phyloP scores from a whole-genome alignment of 2,888 invertebrate genomes.

The Platycheirus albimanus region DNA sequence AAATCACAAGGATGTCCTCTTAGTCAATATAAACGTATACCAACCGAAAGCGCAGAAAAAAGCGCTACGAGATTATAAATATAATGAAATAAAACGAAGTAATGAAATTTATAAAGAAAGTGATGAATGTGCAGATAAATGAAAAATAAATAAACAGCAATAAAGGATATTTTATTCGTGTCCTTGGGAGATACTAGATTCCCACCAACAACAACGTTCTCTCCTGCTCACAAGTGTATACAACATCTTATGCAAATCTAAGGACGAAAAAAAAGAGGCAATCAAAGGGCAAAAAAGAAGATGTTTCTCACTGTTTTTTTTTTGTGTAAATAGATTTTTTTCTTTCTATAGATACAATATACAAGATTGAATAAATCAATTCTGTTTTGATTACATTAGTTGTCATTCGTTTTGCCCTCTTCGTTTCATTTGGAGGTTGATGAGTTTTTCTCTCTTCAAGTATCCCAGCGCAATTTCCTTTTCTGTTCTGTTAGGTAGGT shows the following conservation, averaged over 20 bases:
- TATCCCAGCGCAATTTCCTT: constrained; percentile 15
- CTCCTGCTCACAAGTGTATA: constrained; percentile 17
- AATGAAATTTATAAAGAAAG: constrained; percentile 76
- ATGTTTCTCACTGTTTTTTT: constrained; percentile 8
- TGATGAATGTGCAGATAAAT: constrained; percentile 71
- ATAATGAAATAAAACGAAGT: constrained; percentile 75
- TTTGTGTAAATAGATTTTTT: not conserved
- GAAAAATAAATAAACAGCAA: constrained; percentile 78
- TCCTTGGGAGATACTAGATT: constrained; percentile 39
- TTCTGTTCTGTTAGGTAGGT: too few species aligned
- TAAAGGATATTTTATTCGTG: constrained; percentile 22
- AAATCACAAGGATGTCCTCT: constrained; percentile 14
- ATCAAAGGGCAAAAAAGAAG: constrained; percentile 39
- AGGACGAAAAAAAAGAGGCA: constrained; percentile 14
- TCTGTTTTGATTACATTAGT: constrained; percentile 63
- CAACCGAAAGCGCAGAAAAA: constrained; percentile 14
- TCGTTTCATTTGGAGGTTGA: constrained; percentile 20
- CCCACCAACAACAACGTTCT: not conserved
- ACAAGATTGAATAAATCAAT: constrained; percentile 69
- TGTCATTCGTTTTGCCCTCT: constrained; percentile 45
- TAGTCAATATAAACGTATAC: constrained; percentile 7
- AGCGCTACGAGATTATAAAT: constrained; percentile 72
- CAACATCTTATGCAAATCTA: constrained; percentile 22
- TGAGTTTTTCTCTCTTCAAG: constrained; percentile 46
- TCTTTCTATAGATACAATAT: constrained; percentile 14